phyloP scores from a whole-genome alignment of 2,888 invertebrate species.

The Agyllia agylla region DNA sequence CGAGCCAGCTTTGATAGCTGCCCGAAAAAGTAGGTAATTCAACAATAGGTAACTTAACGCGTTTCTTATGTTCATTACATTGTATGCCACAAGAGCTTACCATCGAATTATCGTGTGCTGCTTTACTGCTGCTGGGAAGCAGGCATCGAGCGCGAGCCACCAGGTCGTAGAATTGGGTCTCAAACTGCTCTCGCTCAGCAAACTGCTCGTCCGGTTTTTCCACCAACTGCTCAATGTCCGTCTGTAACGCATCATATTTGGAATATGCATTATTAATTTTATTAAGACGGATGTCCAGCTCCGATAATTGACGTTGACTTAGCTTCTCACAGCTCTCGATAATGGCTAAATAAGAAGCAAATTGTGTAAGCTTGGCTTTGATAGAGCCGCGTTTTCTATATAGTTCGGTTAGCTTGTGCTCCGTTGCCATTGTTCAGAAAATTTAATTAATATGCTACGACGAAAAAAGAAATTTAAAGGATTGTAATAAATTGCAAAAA shows the following conservation, averaged over 20 bases:
- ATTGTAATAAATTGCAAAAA: not conserved
- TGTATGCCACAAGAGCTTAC: slow-evolving; percentile 6
- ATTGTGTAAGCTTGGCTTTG: not conserved
- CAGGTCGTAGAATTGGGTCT: slow-evolving; percentile 35
- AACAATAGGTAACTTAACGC: slow-evolving; percentile 18
- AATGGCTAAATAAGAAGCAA: not conserved
- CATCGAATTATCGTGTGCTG: not conserved
- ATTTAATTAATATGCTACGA: not conserved
- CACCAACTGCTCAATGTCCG: slow-evolving; percentile 40
- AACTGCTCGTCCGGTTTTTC: slow-evolving; percentile 34
- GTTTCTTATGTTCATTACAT: not conserved
- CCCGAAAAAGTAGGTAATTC: slow-evolving; percentile 5
- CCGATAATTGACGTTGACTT: not conserved
- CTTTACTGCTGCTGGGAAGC: slow-evolving; percentile 8
- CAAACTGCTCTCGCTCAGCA: slow-evolving; percentile 43
- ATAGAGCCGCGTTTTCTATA: not conserved
- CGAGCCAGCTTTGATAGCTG: not conserved
- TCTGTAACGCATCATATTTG: slow-evolving; percentile 53
- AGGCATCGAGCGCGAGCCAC: slow-evolving; percentile 19
- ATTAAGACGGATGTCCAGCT: slow-evolving; percentile 7
- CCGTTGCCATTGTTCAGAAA: not conserved
- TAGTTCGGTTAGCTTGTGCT: not conserved
- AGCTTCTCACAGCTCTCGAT: not conserved
- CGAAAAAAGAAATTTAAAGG: not conserved
- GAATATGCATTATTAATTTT: slow-evolving; percentile 42